phyloP scores from a whole-genome alignment of 2,888 invertebrate species.

The Pristionchus fissidentatus region DNA sequence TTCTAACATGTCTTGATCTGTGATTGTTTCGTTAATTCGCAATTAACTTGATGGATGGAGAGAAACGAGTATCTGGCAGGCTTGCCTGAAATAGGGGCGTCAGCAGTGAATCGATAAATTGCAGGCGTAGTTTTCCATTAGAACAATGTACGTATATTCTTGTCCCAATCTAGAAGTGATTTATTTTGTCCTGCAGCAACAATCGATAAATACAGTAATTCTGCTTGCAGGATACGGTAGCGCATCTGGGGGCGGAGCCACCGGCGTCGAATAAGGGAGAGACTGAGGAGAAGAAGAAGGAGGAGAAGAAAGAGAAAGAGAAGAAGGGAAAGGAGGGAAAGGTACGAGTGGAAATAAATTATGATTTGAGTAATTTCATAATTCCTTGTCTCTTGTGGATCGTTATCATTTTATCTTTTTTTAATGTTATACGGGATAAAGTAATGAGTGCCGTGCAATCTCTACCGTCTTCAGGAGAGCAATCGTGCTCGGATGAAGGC shows the following conservation, averaged over 20 bases:
- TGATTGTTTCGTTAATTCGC: not conserved
- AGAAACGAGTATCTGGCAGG: too few relatives aligned
- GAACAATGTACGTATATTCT: too few relatives aligned
- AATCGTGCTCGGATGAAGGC: slow-evolving; percentile 66
- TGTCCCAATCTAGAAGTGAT: not conserved
- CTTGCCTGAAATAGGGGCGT: too few relatives aligned
- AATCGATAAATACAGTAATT: not conserved
- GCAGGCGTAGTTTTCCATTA: too few relatives aligned
- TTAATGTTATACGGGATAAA: too few relatives aligned
- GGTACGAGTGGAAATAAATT: not conserved
- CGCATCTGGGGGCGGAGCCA: slow-evolving; percentile 85
- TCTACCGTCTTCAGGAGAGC: slow-evolving; percentile 50
- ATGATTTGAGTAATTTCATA: too few relatives aligned
- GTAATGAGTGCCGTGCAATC: too few relatives aligned
- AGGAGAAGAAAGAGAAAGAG: slow-evolving; percentile 50
- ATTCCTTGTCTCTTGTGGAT: too few relatives aligned
- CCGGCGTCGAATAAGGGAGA: slow-evolving; percentile 51
- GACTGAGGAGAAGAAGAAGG: slow-evolving; percentile 54
- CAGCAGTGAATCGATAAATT: not conserved
- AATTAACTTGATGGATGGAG: too few relatives aligned
- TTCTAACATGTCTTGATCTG: not conserved
- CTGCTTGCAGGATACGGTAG: slow-evolving; percentile 82
- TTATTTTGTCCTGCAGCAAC: not conserved
- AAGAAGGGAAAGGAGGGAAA: slow-evolving; percentile 49
- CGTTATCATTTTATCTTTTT: too few relatives aligned